A percentile compares a stretch with the other conserved stretches of the same genome.
Evolutionary conservation across 2,888 invertebrate genomes (phyloP).

Genomic region (Cosmia pyralina): DNA sequence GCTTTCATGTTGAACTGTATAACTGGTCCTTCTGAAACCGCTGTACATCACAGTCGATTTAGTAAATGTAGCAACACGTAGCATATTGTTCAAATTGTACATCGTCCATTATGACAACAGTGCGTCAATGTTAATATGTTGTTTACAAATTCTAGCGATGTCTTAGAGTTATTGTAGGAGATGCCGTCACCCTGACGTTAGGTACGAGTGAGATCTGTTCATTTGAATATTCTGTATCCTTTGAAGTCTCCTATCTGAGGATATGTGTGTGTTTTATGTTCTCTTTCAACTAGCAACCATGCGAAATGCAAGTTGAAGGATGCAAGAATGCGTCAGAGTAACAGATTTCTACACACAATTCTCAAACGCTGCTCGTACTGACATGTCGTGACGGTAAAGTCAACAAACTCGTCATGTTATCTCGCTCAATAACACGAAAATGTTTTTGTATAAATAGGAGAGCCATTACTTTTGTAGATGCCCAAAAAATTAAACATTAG

Average conservation of each 20-base stretch:
- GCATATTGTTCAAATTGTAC: constrained; percentile 10
- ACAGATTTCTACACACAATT: too few relatives aligned
- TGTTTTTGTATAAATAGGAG: neutral
- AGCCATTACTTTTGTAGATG: neutral
- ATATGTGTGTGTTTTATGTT: neutral
- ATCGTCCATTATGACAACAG: constrained; percentile 27
- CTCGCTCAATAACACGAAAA: neutral
- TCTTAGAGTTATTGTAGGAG: constrained; percentile 31
- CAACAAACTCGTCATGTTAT: neutral
- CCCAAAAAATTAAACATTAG: neutral
- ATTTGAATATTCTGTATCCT: constrained; percentile 35
- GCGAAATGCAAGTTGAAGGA: neutral
- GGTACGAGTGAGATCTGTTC: constrained; percentile 16
- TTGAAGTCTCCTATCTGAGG: constrained; percentile 15
- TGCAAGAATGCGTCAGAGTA: neutral
- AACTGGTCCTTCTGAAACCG: constrained; percentile 12
- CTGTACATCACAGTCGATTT: neutral
- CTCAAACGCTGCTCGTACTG: neutral
- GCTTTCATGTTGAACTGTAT: neutral
- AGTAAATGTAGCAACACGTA: constrained; percentile 19
- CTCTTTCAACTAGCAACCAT: constrained; percentile 7
- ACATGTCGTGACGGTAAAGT: neutral
- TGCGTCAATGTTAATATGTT: constrained; percentile 51
- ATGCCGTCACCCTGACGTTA: constrained; percentile 43
- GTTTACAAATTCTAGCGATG: constrained; percentile 43